These are phyloP conservation scores for Pissodes strobi DNA, from an alignment of 1,140 invertebrate species.

Conservation along the genomic window DNA sequence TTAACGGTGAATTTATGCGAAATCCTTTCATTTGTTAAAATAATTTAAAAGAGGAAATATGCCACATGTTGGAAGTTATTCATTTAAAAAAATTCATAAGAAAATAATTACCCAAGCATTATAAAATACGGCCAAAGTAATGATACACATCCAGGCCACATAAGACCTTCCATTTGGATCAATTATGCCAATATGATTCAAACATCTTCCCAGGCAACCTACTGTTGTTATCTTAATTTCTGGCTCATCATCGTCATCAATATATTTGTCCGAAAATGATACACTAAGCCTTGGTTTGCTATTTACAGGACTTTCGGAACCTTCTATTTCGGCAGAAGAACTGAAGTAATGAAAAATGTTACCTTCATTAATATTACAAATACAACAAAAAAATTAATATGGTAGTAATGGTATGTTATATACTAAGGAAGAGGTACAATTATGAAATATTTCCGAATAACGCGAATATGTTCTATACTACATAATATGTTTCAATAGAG, in stretches of 20 bases:
- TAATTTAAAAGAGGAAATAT: too few species aligned
- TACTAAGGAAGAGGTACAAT: too few species aligned
- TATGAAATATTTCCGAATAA: too few species aligned
- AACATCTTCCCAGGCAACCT: constrained; percentile 5
- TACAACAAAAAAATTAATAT: too few species aligned
- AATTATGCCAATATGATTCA: constrained; percentile 43
- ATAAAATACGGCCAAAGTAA: constrained; percentile 81
- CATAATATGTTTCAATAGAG: too few species aligned
- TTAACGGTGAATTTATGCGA: too few species aligned
- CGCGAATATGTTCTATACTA: too few species aligned
- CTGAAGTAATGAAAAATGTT: too few species aligned
- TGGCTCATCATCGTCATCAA: constrained; percentile 22
- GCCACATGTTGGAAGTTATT: too few species aligned
- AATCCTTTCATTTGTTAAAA: too few species aligned
- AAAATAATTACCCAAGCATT: constrained; percentile 86
- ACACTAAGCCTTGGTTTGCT: constrained; percentile 35
- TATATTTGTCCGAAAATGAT: constrained; percentile 42
- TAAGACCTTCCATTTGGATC: constrained; percentile 69
- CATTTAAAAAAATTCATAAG: too few species aligned
- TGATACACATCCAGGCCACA: constrained; percentile 81
- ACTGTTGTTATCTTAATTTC: constrained; percentile 5
- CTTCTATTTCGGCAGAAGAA: constrained; percentile 13
- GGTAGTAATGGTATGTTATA: too few species aligned
- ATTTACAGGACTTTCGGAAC: not conserved
- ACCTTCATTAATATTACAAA: not conserved